A percentile compares a stretch with the other conserved stretches of the same genome.
Conservation (phyloP, 2,797 vertebrate genomes). For the Sebastes ruberrimus region DNA sequence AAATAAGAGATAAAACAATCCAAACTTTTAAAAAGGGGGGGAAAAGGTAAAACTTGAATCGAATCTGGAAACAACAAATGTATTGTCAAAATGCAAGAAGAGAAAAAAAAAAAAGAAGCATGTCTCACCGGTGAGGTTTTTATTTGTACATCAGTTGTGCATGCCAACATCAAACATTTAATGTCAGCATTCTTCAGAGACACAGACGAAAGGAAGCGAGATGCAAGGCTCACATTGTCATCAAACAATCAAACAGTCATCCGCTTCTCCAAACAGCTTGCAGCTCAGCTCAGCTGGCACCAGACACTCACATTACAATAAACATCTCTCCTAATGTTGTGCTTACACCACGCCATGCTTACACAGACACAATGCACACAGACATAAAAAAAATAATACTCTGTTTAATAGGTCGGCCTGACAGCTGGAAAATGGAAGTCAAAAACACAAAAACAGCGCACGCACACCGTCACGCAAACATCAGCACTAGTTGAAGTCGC, state of each 20-base stretch:
- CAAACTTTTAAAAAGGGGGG: conserved; percentile 59
- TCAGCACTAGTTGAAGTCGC: conserved; percentile 31
- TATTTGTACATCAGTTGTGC: conserved; percentile 81
- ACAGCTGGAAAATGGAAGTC: conserved; percentile 74
- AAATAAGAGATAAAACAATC: conserved; percentile 49
- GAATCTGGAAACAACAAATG: conserved; percentile 75
- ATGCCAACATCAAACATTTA: conserved; percentile 83
- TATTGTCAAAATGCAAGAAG: conserved; percentile 69
- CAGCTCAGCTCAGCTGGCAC: conserved; percentile 80
- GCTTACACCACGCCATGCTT: conserved; percentile 67
- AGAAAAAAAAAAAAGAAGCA: conserved; percentile 25
- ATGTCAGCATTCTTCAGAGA: conserved; percentile 82
- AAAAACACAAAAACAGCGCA: conserved; percentile 5
- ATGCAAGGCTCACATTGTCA: conserved; percentile 80
- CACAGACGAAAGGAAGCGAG: conserved; percentile 78
- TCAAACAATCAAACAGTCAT: conserved; percentile 83
- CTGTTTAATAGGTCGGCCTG: conserved; percentile 72
- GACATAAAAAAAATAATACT: conserved; percentile 58
- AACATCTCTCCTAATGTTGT: conserved; percentile 75
- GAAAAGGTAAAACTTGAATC: conserved; percentile 67
- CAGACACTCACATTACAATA: conserved; percentile 78
- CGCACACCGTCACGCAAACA: conserved; percentile 20
- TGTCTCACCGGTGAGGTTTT: conserved; percentile 75
- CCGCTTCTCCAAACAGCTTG: conserved; percentile 77
- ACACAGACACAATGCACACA: conserved; percentile 69